Percentiles rank a stretch among this genome's conserved stretches.
Evolutionary conservation across 2,797 vertebrate species (phyloP).

Genomic region (Sternotherus odoratus): DNA sequence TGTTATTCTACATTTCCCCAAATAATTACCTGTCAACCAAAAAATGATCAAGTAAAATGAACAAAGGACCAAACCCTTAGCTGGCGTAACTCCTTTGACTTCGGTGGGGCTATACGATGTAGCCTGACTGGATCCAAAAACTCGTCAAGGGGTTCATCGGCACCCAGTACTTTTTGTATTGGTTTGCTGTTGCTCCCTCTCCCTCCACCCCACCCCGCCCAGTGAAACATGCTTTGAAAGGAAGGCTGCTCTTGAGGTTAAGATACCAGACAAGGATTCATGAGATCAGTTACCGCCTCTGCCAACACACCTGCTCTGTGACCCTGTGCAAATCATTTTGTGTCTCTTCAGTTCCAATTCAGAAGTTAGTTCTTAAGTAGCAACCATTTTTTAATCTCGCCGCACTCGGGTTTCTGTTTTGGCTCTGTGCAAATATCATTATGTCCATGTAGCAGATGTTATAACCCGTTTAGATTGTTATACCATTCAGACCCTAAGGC

Average conservation of each 20-base stretch:
- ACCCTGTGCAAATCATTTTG: background rate
- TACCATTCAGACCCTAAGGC: background rate
- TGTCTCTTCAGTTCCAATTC: background rate
- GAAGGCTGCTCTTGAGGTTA: background rate
- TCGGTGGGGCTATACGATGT: background rate
- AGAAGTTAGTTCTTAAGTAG: background rate
- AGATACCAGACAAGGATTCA: background rate
- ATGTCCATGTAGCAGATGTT: background rate
- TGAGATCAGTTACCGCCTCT: background rate
- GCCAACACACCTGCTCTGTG: background rate
- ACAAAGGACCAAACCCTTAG: background rate
- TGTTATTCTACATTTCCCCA: background rate
- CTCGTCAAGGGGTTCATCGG: background rate
- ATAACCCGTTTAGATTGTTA: background rate
- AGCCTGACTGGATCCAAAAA: background rate
- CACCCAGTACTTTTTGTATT: background rate
- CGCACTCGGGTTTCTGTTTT: background rate
- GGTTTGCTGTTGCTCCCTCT: background rate
- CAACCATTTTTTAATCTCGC: slow-evolving; percentile 7
- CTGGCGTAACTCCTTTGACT: background rate
- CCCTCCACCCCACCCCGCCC: background rate
- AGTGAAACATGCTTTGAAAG: background rate
- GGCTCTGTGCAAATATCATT: background rate
- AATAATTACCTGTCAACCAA: background rate
- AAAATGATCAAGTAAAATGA: background rate